Evolutionary conservation across 2,797 vertebrate genomes (phyloP).

Genomic region (Oreochromis grahami): DNA sequence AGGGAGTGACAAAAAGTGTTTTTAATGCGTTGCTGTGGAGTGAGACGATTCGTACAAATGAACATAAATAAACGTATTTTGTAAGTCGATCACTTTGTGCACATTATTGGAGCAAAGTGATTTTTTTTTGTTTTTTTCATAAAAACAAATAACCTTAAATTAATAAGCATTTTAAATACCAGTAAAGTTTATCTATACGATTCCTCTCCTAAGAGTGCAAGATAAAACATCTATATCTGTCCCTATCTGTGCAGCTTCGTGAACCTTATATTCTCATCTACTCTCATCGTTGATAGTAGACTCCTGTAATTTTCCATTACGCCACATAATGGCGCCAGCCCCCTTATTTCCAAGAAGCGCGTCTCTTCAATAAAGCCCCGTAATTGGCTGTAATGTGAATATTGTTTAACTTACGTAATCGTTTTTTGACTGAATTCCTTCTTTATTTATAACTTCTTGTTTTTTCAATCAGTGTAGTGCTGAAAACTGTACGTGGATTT

Average conservation of each 20-base stretch:
- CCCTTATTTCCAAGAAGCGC: slow-evolving; percentile 12
- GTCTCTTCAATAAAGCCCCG: neutral
- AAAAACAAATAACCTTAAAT: neutral
- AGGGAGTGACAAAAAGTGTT: neutral
- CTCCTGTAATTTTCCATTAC: slow-evolving; percentile 35
- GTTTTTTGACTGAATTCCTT: neutral
- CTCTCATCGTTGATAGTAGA: neutral
- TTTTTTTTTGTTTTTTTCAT: neutral
- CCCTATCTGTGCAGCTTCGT: neutral
- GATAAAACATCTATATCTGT: neutral
- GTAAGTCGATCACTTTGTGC: neutral
- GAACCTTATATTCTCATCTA: neutral
- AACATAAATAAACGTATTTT: neutral
- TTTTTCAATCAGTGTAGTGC: neutral
- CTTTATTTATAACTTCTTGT: neutral
- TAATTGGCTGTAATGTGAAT: neutral
- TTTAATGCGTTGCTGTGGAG: neutral
- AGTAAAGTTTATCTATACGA: neutral
- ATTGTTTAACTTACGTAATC: neutral
- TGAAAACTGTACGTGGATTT: neutral
- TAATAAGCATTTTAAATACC: neutral
- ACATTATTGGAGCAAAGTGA: neutral
- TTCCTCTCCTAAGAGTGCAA: neutral
- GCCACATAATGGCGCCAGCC: slow-evolving; percentile 60
- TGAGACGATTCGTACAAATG: neutral